These are phyloP conservation scores for Anser cygnoides DNA, from an alignment of 2,113 vertebrate genomes.

Conservation along the genomic window DNA sequence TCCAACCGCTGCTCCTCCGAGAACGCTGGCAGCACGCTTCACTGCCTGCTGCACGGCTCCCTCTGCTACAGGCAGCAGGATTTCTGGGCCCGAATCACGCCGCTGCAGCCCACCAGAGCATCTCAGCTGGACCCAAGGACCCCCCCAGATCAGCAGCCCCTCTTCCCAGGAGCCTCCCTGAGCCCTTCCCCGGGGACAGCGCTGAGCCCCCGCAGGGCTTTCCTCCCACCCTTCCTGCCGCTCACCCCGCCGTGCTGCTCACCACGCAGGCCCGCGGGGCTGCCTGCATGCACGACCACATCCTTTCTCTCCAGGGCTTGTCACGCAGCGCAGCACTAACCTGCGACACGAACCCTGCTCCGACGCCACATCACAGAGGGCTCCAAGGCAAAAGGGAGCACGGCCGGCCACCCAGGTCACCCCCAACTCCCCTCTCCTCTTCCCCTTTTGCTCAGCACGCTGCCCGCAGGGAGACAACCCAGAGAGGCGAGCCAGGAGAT, in stretches of 20 bases:
- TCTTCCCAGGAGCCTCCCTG: neutral
- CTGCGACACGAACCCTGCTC: neutral
- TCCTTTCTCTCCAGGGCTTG: neutral
- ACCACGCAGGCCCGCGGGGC: neutral
- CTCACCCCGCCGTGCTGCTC: neutral
- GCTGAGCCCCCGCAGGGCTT: rapidly evolving
- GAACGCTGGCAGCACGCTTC: neutral
- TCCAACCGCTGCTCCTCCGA: neutral
- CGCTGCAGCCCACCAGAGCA: neutral
- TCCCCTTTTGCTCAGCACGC: neutral
- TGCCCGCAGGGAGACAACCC: neutral
- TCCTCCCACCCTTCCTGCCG: neutral
- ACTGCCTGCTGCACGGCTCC: neutral
- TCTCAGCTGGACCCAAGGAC: neutral
- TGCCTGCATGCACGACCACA: neutral
- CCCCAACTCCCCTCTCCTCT: neutral
- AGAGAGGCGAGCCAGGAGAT: neutral
- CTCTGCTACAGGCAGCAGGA: neutral
- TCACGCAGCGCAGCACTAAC: neutral
- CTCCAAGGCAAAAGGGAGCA: neutral
- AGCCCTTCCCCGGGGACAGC: neutral
- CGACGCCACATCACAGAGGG: rapidly evolving
- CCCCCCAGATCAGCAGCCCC: neutral
- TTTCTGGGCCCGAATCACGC: neutral
- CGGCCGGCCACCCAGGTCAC: rapidly evolving